Conservation (phyloP, 2,888 invertebrate genomes). For the Bedellia somnulentella region DNA sequence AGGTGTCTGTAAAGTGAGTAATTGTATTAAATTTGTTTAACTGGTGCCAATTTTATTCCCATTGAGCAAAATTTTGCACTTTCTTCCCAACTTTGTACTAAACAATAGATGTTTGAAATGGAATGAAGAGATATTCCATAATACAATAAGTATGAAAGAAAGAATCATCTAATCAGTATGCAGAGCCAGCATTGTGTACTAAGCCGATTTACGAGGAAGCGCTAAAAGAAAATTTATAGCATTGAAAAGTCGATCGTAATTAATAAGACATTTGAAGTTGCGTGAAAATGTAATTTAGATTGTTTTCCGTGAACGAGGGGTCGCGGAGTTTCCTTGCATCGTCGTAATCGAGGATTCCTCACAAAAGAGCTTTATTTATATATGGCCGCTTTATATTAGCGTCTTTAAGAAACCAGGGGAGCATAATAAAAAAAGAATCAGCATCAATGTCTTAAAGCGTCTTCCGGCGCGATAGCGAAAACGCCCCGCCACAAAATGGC, state of each 20-base stretch:
- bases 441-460: conserved; percentile 58
- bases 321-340: conserved; percentile 38
- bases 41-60: no score
- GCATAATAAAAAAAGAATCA: conserved; percentile 60
- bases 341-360: conserved; percentile 24
- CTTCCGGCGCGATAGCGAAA: conserved; percentile 48
- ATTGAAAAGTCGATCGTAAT: conserved; percentile 59
- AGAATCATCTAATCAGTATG: conserved; percentile 25
- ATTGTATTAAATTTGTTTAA: no score
- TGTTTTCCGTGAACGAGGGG: conserved; percentile 48
- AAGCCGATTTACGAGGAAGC: conserved; percentile 47
- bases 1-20: no score
- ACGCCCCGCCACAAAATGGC: conserved; percentile 55
- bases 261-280: conserved; percentile 63
- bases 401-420: conserved; percentile 55
- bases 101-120: no score
- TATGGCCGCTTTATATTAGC: conserved; percentile 59
- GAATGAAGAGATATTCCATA: no score
- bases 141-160: not conserved
- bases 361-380: conserved; percentile 58
- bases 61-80: no score
- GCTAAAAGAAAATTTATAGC: conserved; percentile 60
- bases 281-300: conserved; percentile 63
- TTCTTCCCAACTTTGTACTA: no score
- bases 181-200: conserved; percentile 43